These are phyloP conservation scores for Ommatoiulus sabulosus DNA, from an alignment of 2,888 invertebrate genomes.

Conservation along the genomic window DNA sequence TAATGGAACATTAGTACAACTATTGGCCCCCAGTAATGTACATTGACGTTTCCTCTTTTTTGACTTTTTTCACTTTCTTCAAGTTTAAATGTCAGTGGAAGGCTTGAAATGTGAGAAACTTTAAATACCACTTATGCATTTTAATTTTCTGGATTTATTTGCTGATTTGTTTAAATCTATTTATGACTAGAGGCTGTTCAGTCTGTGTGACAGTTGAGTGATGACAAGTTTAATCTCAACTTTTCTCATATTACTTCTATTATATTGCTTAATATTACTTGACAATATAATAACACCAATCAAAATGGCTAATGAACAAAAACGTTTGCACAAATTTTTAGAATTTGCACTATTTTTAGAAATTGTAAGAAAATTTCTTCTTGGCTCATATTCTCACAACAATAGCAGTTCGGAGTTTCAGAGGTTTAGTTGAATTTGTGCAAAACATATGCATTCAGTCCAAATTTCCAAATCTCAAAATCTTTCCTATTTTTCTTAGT, in stretches of 20 bases:
- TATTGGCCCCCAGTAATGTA: not conserved
- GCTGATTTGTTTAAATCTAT: too few species aligned
- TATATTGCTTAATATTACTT: not conserved
- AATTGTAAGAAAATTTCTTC: too few species aligned
- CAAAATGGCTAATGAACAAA: too few species aligned
- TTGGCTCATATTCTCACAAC: too few species aligned
- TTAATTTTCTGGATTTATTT: too few species aligned
- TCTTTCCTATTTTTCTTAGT: not conserved
- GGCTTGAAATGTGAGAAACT: too few species aligned
- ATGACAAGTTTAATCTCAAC: not conserved
- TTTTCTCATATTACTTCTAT: not conserved
- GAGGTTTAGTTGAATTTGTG: not conserved
- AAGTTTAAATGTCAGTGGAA: not conserved
- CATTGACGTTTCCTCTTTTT: not conserved
- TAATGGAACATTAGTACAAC: conserved; percentile 35
- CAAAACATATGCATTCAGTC: too few species aligned
- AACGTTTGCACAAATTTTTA: too few species aligned
- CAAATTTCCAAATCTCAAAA: not conserved
- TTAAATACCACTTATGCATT: too few species aligned
- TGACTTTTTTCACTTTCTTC: not conserved
- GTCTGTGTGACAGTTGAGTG: not conserved
- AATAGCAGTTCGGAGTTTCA: not conserved
- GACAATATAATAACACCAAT: not conserved
- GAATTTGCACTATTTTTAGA: too few species aligned
- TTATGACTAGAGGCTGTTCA: not conserved